Base-by-base conservation (phyloP, 2,888 invertebrate genomes). In the Athalia circularis region DNA sequence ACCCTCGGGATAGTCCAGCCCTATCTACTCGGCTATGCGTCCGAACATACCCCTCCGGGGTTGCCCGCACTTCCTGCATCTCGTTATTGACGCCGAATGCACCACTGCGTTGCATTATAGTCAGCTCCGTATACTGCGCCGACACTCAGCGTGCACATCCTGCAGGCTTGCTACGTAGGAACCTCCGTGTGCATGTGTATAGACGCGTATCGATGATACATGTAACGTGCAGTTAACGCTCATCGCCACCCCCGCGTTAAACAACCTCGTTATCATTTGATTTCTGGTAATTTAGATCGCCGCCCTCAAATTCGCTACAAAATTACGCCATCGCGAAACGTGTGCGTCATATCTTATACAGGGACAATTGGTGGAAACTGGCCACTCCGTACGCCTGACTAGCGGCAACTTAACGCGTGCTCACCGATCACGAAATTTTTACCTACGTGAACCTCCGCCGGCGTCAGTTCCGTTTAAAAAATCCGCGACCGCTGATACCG, bases 181-280 rank as follows among this genome's bases (percentile, higher is more conserved):
- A 29, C 29, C 29, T 29, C 29, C 29, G 29, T 29, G 29, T 29
- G 29, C 2, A 29, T 29, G 29, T 48, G 13, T n/a, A 65, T 65
- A 13, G 7, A 65, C 9, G 68, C 47, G 15, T 29, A 45, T 43
- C 43, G 15, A 64, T 52, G 43, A 68, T 68, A 68, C 52, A 43
- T 54, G 54, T 11, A 29, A 29, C 29, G 29, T 29, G 29, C 29
- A 29, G 68, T 43, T 59, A 59, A 72, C 47, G 72, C 43, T 72
- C 72, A 72, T 72, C 47, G 57, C 43, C 13, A 29, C 54, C n/a
- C 68, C 72, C 65, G 62, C 81, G 75, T 81, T 82, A 84, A 86
- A 85, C 86, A 86, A 88, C 85, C 88, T 87, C 87, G 87, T 89
- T 89, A 88, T 88, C 87, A 87, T 88, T 89, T 87, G 86, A 88